These are phyloP conservation scores for Geotrupes spiniger DNA, from an alignment of 2,888 invertebrate genomes.

Conservation along the genomic window DNA sequence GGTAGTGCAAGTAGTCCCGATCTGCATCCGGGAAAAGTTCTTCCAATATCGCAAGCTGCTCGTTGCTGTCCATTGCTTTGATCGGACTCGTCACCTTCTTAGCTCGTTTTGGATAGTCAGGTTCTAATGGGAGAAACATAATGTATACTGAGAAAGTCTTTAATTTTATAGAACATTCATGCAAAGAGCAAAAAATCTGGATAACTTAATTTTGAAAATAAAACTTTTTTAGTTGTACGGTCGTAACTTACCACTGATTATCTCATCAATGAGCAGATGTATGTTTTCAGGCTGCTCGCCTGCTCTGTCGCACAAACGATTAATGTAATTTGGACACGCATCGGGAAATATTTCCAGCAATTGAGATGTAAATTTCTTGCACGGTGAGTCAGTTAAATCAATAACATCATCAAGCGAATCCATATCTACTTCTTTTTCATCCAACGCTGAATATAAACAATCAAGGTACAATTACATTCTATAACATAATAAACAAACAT, in stretches of 20 bases:
- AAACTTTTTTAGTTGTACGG: too few species aligned
- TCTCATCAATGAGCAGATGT: slow-evolving; percentile 30
- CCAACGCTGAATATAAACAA: too few species aligned
- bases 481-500: too few species aligned
- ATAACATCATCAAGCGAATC: too few species aligned
- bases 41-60: slow-evolving; percentile 35
- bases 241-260: slow-evolving; percentile 25
- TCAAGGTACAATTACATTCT: too few species aligned
- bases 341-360: slow-evolving; percentile 40
- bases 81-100: slow-evolving; percentile 17
- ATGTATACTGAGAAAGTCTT: too few species aligned
- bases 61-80: slow-evolving; percentile 31
- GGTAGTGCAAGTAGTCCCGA: slow-evolving; percentile 16
- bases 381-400: not conserved
- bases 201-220: too few species aligned
- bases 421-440: too few species aligned
- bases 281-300: slow-evolving; percentile 22
- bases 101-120: slow-evolving; percentile 35
- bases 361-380: slow-evolving; percentile 16
- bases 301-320: slow-evolving; percentile 30
- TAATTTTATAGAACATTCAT: not conserved
- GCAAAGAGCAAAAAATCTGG: not conserved
- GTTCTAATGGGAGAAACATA: too few species aligned
- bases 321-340: slow-evolving; percentile 35
- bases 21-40: slow-evolving; percentile 30